A percentile compares a stretch with the other conserved stretches of the same genome.
Conservation (phyloP, 2,888 invertebrate genomes). For the Monochamus alternatus region DNA sequence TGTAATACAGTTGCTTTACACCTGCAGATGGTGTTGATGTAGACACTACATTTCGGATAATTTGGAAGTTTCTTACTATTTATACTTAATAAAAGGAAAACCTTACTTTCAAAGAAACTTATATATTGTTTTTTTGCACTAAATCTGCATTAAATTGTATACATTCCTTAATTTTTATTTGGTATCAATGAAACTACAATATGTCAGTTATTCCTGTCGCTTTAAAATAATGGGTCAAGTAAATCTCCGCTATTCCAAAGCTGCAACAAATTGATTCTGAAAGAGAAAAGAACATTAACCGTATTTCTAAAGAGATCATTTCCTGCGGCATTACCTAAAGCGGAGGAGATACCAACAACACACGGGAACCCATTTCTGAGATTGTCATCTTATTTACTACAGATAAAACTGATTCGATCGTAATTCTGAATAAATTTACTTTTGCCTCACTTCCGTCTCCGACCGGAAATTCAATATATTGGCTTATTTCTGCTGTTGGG, state of each 20-base stretch:
- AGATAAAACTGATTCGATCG: slow-evolving; percentile 16
- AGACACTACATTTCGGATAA: no score
- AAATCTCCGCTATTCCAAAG: no score
- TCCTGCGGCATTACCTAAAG: not conserved
- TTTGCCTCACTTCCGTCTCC: not conserved
- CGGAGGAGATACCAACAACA: not conserved
- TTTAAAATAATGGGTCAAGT: not conserved
- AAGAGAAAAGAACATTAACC: not conserved
- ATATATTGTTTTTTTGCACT: no score
- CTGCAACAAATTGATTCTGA: not conserved
- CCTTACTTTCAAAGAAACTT: no score
- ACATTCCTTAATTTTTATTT: no score
- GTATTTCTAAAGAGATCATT: not conserved
- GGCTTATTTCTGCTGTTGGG: not conserved
- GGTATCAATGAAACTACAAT: no score
- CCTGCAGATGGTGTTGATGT: no score
- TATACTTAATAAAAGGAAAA: no score
- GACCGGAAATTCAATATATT: slow-evolving; percentile 13
- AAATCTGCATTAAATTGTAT: no score
- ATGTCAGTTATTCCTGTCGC: no score
- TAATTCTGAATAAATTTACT: slow-evolving; percentile 15
- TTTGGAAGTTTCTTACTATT: no score
- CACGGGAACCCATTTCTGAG: slow-evolving; percentile 3
- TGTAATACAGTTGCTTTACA: no score
- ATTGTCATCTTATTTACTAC: slow-evolving; percentile 23